These are phyloP conservation scores for Clarias pachynema DNA, from an alignment of 2,797 vertebrate genomes.

Conservation along the genomic window DNA sequence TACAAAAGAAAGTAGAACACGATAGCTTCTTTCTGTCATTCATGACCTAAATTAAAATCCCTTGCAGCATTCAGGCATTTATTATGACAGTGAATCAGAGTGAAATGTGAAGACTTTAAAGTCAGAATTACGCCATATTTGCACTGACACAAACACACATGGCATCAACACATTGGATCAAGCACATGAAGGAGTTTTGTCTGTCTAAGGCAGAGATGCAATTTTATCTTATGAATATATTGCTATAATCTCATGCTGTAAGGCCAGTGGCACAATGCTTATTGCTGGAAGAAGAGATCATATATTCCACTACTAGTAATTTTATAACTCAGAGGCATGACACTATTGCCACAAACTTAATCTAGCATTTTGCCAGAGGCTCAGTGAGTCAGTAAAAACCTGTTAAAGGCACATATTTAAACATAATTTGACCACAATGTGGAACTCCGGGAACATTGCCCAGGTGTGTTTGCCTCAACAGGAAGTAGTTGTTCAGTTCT, in stretches of 20 bases:
- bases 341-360: neutral
- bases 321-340: neutral
- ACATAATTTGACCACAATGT: neutral
- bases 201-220: no score
- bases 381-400: neutral
- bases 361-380: neutral
- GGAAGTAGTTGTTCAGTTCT: slow-evolving; percentile 11
- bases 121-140: neutral
- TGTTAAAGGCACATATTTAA: neutral
- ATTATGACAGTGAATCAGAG: neutral
- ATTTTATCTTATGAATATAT: neutral
- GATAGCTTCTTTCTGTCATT: neutral
- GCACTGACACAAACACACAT: neutral
- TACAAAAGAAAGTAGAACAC: neutral
- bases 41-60: neutral
- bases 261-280: neutral
- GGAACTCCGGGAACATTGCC: neutral
- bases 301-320: neutral
- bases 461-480: neutral
- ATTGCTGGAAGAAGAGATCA: neutral
- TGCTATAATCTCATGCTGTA: neutral
- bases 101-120: neutral
- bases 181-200: neutral
- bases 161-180: neutral
- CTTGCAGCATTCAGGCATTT: neutral